Evolutionary conservation across 2,888 invertebrate species (phyloP).

Genomic region (Torymus texanus): DNA sequence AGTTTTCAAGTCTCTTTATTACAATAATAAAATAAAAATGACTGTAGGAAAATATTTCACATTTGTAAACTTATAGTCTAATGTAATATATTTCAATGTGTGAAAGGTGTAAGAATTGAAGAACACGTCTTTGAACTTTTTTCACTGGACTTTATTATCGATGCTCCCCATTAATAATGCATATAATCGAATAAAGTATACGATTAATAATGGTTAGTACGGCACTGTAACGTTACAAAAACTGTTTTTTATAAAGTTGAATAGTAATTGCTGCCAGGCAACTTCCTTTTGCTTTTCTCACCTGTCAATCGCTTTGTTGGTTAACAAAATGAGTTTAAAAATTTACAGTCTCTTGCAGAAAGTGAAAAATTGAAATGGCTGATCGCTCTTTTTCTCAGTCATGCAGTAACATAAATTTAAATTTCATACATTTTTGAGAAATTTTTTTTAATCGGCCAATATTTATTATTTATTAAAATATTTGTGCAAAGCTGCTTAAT

Average conservation of each 20-base stretch:
- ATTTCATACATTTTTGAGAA: neutral
- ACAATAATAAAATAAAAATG: too few relatives aligned
- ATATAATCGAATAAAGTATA: constrained; percentile 62
- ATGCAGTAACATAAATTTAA: too few relatives aligned
- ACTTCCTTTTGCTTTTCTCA: constrained; percentile 12
- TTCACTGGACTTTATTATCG: constrained; percentile 62
- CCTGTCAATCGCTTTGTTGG: neutral
- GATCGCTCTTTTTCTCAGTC: constrained; percentile 1
- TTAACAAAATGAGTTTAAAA: neutral
- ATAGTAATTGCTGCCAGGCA: constrained; percentile 7
- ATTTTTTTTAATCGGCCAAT: neutral
- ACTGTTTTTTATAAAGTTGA: constrained; percentile 42
- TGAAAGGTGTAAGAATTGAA: constrained; percentile 24
- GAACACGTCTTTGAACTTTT: constrained; percentile 32
- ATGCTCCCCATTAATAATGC: constrained; percentile 67
- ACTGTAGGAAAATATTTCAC: neutral
- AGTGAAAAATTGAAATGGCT: constrained; percentile 15
- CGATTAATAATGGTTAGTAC: constrained; percentile 60
- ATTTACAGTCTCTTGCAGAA: constrained; percentile 6
- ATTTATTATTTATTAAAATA: neutral
- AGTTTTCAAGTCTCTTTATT: too few relatives aligned
- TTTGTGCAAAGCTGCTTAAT: constrained; percentile 35
- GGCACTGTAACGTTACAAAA: constrained; percentile 65
- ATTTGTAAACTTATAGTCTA: neutral
- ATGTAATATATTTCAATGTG: neutral